Evolutionary conservation across 2,888 invertebrate genomes (phyloP), one percentile per base, ranked within the genome.

Genomic region (Dryobota labecula): DNA sequence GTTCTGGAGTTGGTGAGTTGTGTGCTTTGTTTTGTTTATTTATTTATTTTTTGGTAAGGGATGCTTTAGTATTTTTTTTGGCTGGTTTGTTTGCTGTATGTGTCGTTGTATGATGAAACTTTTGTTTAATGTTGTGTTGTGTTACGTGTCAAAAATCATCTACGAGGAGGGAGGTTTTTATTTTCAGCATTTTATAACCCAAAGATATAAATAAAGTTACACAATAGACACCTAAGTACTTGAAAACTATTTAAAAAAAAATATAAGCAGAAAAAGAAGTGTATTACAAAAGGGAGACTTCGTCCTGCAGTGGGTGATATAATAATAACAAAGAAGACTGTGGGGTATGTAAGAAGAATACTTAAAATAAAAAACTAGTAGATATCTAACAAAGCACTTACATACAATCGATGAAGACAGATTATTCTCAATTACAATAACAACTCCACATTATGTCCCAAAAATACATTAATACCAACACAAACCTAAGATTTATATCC

Each of bases 401-500:
- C n/a, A 41, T 18, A 33, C n/a, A 41, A 58, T 67, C 49, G 30
- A 64, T 43, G 43, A 24, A 53, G n/a, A 60, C 30, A 57, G 41
- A 63, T 56, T 9, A 33, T 36, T 41, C 13, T 30, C 54, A 57
- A 78, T 69, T 54, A 74, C n/a, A 57, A 27, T 57, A 73, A 43
- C n/a, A 36, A 60, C n/a, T 33, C 30, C 18, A 49, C 45, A 58
- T 38, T 49, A 64, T 36, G 47, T 43, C 36, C 7, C 15, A 41
- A 54, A 66, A 54, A 56, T 47, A 63, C 45, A 76, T 24, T 49
- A 76, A 43, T 27, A 43, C n/a, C 6, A 63, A 57, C 56, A 66
- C 49, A 71, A 65, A 54, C 30, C 30, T 15, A 56, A 72, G 41
- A 79, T 66, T 66, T 80, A 80, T 72, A 13, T 38, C 65, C 30